Evolutionary conservation across 1,140 invertebrate genomes (phyloP), one percentile per base, ranked within the genome.

Genomic region (Cataglyphis hispanica): DNA sequence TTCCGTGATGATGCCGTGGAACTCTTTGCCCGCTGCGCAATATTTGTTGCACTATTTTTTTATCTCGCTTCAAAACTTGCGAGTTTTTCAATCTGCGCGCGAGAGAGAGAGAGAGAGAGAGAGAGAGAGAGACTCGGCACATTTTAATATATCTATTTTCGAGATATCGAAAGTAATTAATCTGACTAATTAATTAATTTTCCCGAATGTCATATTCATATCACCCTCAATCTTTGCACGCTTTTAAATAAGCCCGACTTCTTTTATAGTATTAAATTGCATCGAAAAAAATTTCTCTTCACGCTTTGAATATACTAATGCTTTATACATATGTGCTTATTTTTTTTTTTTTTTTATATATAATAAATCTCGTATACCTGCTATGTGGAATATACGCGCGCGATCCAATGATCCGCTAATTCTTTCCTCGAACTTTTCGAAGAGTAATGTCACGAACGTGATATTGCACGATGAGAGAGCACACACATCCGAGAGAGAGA

Each of bases 401-500:
- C 25, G n/a, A 37, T 40, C 25, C n/a, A 19, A 6, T 6, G 25
- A 25, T 25, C 37, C n/a, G 37, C 22, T 8, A 25, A 53, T 43
- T 56, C 22, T 5, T 56, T 25, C 63, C 5, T 69, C 50, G 25
- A 43, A 69, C 25, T 72, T 83, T 2, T n/a, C n/a, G n/a, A 43
- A 19, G 34, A 72, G 11, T n/a, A 46, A 60, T 22, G 37, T 81
- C 25, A 19, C 50, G 40, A 22, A 13, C 37, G 66, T 60, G 50
- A 63, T 75, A 84, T 50, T 63, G 63, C 37, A 31, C 67, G 67
- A 78, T 37, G 60, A 75, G 31, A 25, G 31, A 27, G 31, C 66
- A 60, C 67, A n/a, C 58, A 58, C 74, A 69, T 80, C 46, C 61
- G 63, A n/a, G n/a, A n/a, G n/a, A n/a, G n/a, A n/a, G n/a, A n/a